phyloP scores from a whole-genome alignment of 1,140 invertebrate species.

The Argopecten irradians region DNA sequence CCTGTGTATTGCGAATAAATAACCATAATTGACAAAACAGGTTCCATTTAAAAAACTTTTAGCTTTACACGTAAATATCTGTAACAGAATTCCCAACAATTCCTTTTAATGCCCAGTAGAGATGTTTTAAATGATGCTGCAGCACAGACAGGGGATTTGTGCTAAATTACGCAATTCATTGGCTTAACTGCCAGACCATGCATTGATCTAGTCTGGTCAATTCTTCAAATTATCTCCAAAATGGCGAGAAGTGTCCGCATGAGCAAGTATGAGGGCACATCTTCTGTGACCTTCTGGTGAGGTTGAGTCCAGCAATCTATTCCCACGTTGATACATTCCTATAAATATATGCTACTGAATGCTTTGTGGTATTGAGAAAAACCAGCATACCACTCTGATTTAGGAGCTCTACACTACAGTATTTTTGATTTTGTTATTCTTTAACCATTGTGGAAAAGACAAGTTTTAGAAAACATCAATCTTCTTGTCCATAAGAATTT shows the following conservation, averaged over 20 bases:
- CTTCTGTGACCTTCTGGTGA: background rate
- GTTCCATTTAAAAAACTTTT: background rate
- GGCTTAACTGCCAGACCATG: conserved; percentile 1
- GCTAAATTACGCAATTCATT: background rate
- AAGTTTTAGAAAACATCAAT: too few species aligned
- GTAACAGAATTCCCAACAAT: background rate
- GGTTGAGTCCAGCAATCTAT: background rate
- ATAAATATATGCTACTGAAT: too few species aligned
- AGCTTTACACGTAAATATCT: background rate
- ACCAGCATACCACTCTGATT: too few species aligned
- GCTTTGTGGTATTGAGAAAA: too few species aligned
- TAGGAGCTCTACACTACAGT: too few species aligned
- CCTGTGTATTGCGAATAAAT: background rate
- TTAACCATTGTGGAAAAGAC: too few species aligned
- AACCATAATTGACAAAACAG: background rate
- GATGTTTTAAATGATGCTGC: background rate
- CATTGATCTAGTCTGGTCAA: background rate
- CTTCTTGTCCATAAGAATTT: too few species aligned
- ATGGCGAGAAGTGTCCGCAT: background rate
- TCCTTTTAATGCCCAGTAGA: background rate
- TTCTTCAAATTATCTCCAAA: conserved; percentile 14
- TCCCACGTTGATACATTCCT: too few species aligned
- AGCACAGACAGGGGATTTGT: background rate
- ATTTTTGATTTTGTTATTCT: too few species aligned
- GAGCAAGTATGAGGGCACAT: background rate